Base-by-base conservation (phyloP, 2,888 invertebrate genomes). In the Resseliella maxima region DNA sequence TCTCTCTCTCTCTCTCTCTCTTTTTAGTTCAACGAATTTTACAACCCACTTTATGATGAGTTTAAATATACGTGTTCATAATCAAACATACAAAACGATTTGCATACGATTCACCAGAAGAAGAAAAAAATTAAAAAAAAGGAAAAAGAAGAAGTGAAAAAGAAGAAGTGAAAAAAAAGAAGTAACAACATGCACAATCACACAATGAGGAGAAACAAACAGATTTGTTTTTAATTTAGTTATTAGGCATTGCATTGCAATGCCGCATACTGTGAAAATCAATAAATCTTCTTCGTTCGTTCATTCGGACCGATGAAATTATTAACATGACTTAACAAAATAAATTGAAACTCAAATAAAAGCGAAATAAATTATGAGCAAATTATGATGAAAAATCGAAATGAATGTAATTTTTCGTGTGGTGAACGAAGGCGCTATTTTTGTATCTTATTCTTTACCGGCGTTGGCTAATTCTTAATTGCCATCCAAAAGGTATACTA, bases 181-280 rank as follows among this genome's bases (percentile, higher is more conserved):
- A 21, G 18, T 15, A 15, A 50, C 46, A 41, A 15, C 8, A 50
- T 18, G 18, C 46, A 15, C 46, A 50, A 8, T 15, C 18, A 50
- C 2, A 15, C 18, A 18, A 50, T n/a, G n/a, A 24, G 24, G 15
- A 38, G 38, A 21, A 83, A 38, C 38, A 83, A 83, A 83, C 83
- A 38, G 83, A 83, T 83, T 83, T 83, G 83, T 83, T 83, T 83
- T 83, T 83, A 83, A 83, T 83, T 83, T 83, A 83, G 83, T 83
- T 83, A 83, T 83, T 83, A 83, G 83, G 38, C 24, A 18, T 64
- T 36, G 81, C 81, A 83, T 83, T 38, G 83, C 24, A 38, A 83
- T n/a, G n/a, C 24, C 83, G 83, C 83, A 83, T 83, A 83, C 83
- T 83, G 83, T 83, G 83, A 38, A 83, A 83, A 83, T 83, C 83